phyloP scores from a whole-genome alignment of 2,113 vertebrate genomes.

The Dicerorhinus sumatrensis region DNA sequence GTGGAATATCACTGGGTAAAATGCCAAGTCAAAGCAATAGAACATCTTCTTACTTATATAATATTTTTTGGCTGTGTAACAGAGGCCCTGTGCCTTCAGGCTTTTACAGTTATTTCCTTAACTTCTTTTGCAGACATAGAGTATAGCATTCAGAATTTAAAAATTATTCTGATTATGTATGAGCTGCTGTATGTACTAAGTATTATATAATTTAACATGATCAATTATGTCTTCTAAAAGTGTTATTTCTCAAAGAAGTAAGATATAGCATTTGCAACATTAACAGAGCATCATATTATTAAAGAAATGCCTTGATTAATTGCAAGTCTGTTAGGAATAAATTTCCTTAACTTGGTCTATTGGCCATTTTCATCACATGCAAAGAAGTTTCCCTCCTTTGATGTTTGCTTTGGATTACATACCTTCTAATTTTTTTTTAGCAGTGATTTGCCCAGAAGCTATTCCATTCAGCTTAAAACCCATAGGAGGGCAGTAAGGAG shows the following conservation, averaged over 20 bases:
- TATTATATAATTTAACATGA: neutral
- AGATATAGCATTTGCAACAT: neutral
- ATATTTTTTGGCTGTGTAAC: neutral
- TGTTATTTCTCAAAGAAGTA: neutral
- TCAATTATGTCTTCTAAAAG: neutral
- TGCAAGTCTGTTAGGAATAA: neutral
- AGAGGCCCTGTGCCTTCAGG: neutral
- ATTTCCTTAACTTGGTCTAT: neutral
- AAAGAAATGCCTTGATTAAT: neutral
- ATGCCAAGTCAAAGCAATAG: neutral
- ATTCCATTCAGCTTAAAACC: neutral
- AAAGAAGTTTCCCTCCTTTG: conserved; percentile 11
- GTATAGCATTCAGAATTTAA: neutral
- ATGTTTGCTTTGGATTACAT: neutral
- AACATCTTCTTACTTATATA: neutral
- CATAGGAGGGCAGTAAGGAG: neutral
- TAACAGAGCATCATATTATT: neutral
- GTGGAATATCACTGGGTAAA: neutral
- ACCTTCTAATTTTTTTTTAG: neutral
- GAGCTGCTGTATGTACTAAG: neutral
- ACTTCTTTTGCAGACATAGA: neutral
- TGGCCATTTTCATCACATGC: neutral
- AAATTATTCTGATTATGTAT: neutral
- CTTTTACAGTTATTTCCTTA: neutral
- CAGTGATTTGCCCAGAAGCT: neutral